Conservation (phyloP, 1,140 invertebrate species). For the Orius laevigatus region DNA sequence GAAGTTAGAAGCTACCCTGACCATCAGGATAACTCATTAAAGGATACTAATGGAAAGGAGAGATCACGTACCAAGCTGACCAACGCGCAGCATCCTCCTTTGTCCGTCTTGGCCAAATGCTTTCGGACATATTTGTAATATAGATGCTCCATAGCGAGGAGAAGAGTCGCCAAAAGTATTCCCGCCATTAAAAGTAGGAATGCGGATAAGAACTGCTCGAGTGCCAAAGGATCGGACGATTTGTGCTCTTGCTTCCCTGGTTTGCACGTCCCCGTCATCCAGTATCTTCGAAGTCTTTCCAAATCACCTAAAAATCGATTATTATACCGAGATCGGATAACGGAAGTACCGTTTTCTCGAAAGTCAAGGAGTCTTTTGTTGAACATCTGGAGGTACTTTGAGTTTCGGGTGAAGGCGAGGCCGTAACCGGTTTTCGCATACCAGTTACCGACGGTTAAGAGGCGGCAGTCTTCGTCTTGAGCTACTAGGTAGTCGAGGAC, state of each 20-base stretch:
- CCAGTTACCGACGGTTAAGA: conserved; percentile 91
- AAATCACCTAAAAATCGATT: conserved; percentile 51
- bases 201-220: conserved; percentile 94
- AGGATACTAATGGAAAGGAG: no score
- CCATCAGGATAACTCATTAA: no score
- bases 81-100: conserved; percentile 74
- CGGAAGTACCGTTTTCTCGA: conserved; percentile 86
- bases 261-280: conserved; percentile 95
- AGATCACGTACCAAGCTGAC: conserved; percentile 56
- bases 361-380: conserved; percentile 89
- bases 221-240: conserved; percentile 77
- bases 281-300: conserved; percentile 83
- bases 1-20: no score
- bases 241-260: conserved; percentile 80
- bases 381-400: conserved; percentile 87
- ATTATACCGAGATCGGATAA: no score
- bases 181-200: conserved; percentile 90
- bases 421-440: conserved; percentile 85
- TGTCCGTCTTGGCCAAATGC: conserved; percentile 73
- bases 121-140: conserved; percentile 86
- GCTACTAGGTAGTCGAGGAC: conserved; percentile 92
- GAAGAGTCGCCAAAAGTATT: conserved; percentile 66
- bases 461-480: conserved; percentile 88
- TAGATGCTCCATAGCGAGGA: conserved; percentile 78
- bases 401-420: conserved; percentile 88